A percentile compares a stretch with the other conserved stretches of the same genome.
phyloP scores from a whole-genome alignment of 2,888 invertebrate genomes.

The Ormyrus labotus region DNA sequence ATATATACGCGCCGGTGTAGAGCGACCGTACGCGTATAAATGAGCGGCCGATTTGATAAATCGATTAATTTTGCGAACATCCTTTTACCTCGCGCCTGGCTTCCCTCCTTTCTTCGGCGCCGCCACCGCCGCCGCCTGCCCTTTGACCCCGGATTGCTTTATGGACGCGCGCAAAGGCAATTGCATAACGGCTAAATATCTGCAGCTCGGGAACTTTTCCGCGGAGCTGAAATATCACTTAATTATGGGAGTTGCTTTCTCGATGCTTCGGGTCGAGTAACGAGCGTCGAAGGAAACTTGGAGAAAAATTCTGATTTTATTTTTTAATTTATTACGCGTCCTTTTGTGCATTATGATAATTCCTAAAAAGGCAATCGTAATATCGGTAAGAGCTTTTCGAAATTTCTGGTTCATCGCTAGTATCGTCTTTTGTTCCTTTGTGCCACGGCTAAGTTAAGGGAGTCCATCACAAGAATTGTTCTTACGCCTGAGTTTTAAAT shows the following conservation, averaged over 20 bases:
- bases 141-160: conserved; percentile 2
- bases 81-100: conserved; percentile 49
- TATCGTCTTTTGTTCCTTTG: no score
- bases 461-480: no score
- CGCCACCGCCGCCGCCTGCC: background rate
- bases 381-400: no score
- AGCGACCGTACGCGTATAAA: conserved; percentile 53
- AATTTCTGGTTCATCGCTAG: no score
- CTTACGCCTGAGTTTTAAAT: no score
- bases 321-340: no score
- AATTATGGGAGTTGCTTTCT: conserved; percentile 13
- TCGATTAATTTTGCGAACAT: conserved; percentile 58
- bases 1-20: conserved; percentile 32
- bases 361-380: no score
- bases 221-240: conserved; percentile 35
- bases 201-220: conserved; percentile 8
- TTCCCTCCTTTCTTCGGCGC: conserved; percentile 2
- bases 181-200: conserved; percentile 32
- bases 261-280: no score
- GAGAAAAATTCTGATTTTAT: no score
- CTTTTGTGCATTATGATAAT: no score
- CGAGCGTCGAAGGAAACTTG: no score
- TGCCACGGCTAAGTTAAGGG: no score
- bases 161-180: background rate
- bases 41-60: conserved; percentile 57